Base-by-base conservation (phyloP, 1,140 invertebrate genomes). In the Cataglyphis hispanica region DNA sequence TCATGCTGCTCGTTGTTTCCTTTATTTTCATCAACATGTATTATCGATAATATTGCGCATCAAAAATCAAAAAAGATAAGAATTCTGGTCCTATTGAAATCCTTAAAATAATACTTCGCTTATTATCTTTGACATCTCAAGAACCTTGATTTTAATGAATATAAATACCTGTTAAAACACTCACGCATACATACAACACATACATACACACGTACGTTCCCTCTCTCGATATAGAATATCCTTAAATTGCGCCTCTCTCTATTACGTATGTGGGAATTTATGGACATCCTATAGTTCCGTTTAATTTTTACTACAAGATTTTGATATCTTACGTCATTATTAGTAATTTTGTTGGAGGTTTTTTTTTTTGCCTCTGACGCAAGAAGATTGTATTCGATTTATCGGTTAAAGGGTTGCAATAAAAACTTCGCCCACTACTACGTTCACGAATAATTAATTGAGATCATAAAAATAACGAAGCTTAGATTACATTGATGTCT, bases 381-480 rank as follows among this genome's bases (percentile, higher is more conserved):
- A 31, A 43, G n/a, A 7, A 31, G 8, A 31, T 43, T 5, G 37
- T 43, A 40, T 31, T 8, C 6, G 27, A n/a, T 72, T 53, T 58
- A 83, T 67, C 31, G 67, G 67, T 83, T 83, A 84, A 76, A 56
- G 81, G 43, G 34, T 77, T 19, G 13, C 37, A 19, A 84, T 84
- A 78, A 78, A 75, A 84, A 83, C 37, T 77, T 77, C n/a, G 16
- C 53, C 34, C 61, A 60, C 50, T 46, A 74, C 81, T 64, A 76
- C 43, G 31, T 34, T 50, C 16, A 22, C 53, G 34, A 43, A 76
- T 46, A 64, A 63, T 72, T 50, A 75, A 74, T 75, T 53, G 31
- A 84, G 74, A 64, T 84, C 31, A 76, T 61, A 77, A 84, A 84
- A 84, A 66, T 76, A 84, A 84, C 70, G 60, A 84, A 76, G 70